A percentile compares a stretch with the other conserved stretches of the same genome.
Evolutionary conservation across 2,888 invertebrate species (phyloP).

Genomic region (Mellilla xanthometata): DNA sequence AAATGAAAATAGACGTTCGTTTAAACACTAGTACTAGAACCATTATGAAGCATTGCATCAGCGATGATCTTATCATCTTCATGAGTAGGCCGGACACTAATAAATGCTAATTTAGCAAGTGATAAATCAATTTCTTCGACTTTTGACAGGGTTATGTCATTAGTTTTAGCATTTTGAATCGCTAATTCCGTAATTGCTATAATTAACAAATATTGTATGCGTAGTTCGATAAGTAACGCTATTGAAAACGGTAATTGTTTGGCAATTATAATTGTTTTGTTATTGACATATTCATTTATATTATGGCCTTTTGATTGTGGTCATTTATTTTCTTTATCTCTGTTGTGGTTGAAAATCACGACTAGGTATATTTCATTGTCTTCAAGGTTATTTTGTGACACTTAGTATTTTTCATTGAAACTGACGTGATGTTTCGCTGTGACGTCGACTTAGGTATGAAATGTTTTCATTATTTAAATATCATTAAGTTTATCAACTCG

Average conservation of each 20-base stretch:
- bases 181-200: conserved; percentile 6
- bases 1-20: neutral
- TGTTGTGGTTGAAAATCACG: neutral
- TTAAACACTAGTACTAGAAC: neutral
- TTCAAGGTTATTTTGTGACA: neutral
- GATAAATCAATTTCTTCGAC: conserved; percentile 22
- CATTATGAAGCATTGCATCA: conserved; percentile 39
- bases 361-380: neutral
- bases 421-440: neutral
- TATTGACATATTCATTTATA: conserved; percentile 12
- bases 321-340: neutral
- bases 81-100: conserved; percentile 25
- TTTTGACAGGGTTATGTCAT: conserved; percentile 10
- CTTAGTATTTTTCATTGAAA: neutral
- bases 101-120: conserved; percentile 25
- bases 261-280: conserved; percentile 17
- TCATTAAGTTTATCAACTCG: conserved; percentile 17
- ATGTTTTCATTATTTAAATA: neutral
- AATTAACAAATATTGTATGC: conserved; percentile 20
- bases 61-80: conserved; percentile 34
- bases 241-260: conserved; percentile 15
- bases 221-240: conserved; percentile 1
- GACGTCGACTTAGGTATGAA: neutral
- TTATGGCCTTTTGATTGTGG: conserved; percentile 8
- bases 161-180: conserved; percentile 1